Conservation (phyloP, 2,888 invertebrate species). For the Aphelenchoides bicaudatus region DNA sequence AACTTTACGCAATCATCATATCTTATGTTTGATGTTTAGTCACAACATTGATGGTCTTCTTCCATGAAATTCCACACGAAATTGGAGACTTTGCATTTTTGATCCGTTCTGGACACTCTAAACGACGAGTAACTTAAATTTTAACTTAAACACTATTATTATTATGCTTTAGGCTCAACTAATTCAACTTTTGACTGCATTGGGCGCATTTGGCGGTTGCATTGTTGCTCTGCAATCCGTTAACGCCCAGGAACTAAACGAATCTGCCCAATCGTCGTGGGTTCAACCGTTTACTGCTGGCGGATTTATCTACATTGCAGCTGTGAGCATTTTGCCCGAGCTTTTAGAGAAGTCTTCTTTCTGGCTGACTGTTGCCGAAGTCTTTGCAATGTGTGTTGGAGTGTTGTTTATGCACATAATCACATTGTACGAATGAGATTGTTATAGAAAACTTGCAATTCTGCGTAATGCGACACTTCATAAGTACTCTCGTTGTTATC, state of each 20-base stretch:
- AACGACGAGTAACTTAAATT: constrained; percentile 69
- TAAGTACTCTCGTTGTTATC: not conserved
- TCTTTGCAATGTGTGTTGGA: constrained; percentile 34
- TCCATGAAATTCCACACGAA: constrained; percentile 99
- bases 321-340: constrained; percentile 96
- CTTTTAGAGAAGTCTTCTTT: constrained; percentile 70
- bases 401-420: constrained; percentile 58
- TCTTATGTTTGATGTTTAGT: constrained; percentile 65
- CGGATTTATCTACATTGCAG: constrained; percentile 98
- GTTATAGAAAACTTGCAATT: too few relatives aligned
- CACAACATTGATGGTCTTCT: constrained; percentile 88
- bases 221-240: constrained; percentile 51
- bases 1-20: not conserved
- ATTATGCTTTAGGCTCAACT: constrained; percentile 74
- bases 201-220: constrained; percentile 84
- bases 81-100: constrained; percentile 99
- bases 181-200: constrained; percentile 85
- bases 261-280: constrained; percentile 73
- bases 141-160: constrained; percentile 11
- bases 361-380: constrained; percentile 8
- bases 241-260: constrained; percentile 55
- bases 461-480: too few relatives aligned
- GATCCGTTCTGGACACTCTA: constrained; percentile 89
- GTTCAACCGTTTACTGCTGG: constrained; percentile 77
- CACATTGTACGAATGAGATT: constrained; percentile 50